Conservation (phyloP, 2,797 vertebrate genomes). For the Artibeus lituratus region DNA sequence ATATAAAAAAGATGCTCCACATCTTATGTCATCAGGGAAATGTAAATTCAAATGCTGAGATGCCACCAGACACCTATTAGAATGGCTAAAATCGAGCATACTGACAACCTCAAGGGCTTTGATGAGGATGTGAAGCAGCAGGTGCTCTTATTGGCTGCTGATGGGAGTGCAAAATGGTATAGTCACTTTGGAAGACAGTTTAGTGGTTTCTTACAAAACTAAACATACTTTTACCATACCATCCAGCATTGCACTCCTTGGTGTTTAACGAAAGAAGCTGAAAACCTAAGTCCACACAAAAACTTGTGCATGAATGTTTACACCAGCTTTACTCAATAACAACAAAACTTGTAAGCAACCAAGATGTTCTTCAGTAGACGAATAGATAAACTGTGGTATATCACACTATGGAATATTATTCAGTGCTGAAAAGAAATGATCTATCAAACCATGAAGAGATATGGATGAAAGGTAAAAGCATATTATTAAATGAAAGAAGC, state of each 20-base stretch:
- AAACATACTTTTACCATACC: background rate
- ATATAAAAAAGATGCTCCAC: background rate
- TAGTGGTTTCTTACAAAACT: background rate
- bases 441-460: background rate
- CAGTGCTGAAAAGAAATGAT: background rate
- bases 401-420: background rate
- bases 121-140: background rate
- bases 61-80: background rate
- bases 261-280: background rate
- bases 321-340: background rate
- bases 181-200: background rate
- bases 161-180: background rate
- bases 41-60: background rate
- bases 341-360: background rate
- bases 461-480: background rate
- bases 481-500: background rate
- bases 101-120: background rate
- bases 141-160: background rate
- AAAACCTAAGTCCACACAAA: background rate
- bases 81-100: background rate
- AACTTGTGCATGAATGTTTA: background rate
- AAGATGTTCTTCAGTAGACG: background rate
- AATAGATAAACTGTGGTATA: background rate
- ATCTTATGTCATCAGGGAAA: background rate
- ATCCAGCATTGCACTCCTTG: background rate